A percentile compares a stretch with the other conserved stretches of the same genome.
Evolutionary conservation across 2,797 vertebrate species (phyloP).

Genomic region (Tiaroga cobitis): DNA sequence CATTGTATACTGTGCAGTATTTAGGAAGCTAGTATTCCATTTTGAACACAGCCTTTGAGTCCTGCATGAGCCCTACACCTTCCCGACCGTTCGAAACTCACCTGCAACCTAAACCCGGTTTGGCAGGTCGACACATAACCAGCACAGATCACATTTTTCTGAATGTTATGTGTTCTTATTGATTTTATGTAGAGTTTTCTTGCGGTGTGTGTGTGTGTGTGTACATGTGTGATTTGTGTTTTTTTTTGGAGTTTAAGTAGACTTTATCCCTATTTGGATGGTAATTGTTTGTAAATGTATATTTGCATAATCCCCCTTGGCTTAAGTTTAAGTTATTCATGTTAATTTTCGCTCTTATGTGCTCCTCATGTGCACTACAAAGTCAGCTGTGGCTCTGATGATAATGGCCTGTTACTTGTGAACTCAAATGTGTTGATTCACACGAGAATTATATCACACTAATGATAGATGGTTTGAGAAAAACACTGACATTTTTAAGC

Average conservation of each 20-base stretch:
- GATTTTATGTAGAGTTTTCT: background rate
- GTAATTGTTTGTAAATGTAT: background rate
- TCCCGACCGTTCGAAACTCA: background rate
- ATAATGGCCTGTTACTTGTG: background rate
- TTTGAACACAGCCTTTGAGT: background rate
- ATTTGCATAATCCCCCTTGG: background rate
- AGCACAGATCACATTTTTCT: background rate
- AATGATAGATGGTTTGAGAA: background rate
- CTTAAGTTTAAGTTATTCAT: background rate
- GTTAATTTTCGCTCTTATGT: background rate
- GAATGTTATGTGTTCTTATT: background rate
- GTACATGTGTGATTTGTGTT: no score
- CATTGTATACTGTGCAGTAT: background rate
- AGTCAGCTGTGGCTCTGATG: background rate
- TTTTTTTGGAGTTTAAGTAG: background rate
- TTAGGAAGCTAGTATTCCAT: background rate
- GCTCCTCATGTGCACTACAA: background rate
- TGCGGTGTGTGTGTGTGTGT: background rate
- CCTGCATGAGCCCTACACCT: conserved; percentile 23
- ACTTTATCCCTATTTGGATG: background rate
- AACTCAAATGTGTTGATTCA: background rate
- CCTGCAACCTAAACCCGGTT: background rate
- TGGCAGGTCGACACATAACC: conserved; percentile 2
- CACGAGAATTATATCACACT: background rate
- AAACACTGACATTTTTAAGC: background rate